A percentile compares a stretch with the other conserved stretches of the same genome.
phyloP scores from a whole-genome alignment of 2,888 invertebrate species.

The Eugnorisma glareosa region DNA sequence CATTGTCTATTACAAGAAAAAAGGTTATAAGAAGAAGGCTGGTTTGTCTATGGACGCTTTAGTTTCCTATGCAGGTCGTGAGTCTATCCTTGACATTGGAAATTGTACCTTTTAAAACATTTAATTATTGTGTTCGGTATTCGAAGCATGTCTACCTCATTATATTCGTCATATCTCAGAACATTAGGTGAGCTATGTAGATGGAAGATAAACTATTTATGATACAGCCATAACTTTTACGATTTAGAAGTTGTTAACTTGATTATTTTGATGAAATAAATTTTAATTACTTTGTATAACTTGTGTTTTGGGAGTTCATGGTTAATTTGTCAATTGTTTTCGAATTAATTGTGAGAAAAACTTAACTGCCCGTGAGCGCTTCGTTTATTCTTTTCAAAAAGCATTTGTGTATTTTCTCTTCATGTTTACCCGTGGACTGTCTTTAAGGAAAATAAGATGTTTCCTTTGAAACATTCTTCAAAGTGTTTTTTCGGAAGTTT shows the following conservation, averaged over 20 bases:
- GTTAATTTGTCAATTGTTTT: slow-evolving; percentile 49
- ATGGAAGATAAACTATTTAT: slow-evolving; percentile 61
- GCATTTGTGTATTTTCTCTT: neutral
- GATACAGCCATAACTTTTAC: slow-evolving; percentile 54
- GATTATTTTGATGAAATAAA: slow-evolving; percentile 55
- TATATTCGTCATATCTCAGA: slow-evolving; percentile 59
- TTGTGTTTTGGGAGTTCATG: slow-evolving; percentile 40
- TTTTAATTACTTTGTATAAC: slow-evolving; percentile 38
- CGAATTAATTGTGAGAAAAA: slow-evolving; percentile 27
- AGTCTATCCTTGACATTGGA: slow-evolving; percentile 62
- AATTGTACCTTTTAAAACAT: slow-evolving; percentile 58
- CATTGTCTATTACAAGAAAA: slow-evolving; percentile 72
- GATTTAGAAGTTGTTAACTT: slow-evolving; percentile 50
- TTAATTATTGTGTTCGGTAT: slow-evolving; percentile 60
- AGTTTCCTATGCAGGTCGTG: slow-evolving; percentile 57
- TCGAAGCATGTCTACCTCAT: slow-evolving; percentile 63
- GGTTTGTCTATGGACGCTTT: slow-evolving; percentile 13
- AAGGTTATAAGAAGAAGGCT: slow-evolving; percentile 44
- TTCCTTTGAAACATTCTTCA: neutral
- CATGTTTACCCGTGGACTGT: neutral
- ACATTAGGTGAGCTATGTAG: slow-evolving; percentile 61
- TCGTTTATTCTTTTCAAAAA: slow-evolving; percentile 14
- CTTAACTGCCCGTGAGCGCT: slow-evolving; percentile 5
- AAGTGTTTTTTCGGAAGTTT: neutral
- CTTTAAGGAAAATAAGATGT: neutral